Evolutionary conservation across 1,140 invertebrate genomes (phyloP).

Genomic region (Aporrectodea caliginosa): DNA sequence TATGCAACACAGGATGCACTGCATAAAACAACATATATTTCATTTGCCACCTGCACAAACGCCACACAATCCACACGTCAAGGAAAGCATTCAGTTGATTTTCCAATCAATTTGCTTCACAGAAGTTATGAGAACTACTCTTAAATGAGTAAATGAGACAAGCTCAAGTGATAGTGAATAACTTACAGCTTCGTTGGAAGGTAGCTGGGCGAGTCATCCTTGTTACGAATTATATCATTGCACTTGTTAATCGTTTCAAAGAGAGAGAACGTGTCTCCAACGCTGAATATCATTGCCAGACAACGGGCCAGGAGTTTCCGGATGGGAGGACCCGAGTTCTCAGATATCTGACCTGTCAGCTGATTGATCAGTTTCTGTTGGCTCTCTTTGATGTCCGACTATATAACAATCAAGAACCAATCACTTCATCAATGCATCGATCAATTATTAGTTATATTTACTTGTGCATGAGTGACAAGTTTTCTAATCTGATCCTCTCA

Average conservation of each 20-base stretch:
- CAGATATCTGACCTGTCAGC: conserved; percentile 79
- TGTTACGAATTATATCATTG: conserved; percentile 94
- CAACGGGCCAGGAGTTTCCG: conserved; percentile 86
- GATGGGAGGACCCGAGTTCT: conserved; percentile 83
- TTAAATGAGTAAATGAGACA: conserved; percentile 18
- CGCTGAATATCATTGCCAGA: conserved; percentile 89
- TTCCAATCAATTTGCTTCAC: too few relatives aligned
- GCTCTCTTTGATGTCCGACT: conserved; percentile 93
- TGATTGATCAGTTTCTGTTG: conserved; percentile 94
- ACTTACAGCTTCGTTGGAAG: conserved; percentile 89
- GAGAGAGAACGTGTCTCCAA: conserved; percentile 93
- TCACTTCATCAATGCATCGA: too few relatives aligned
- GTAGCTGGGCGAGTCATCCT: conserved; percentile 93
- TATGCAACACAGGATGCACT: too few relatives aligned
- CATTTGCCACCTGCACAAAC: too few relatives aligned
- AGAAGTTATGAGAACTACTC: too few relatives aligned
- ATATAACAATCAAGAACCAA: too few relatives aligned
- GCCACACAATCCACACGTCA: too few relatives aligned
- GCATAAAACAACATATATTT: too few relatives aligned
- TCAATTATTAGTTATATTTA: too few relatives aligned
- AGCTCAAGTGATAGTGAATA: conserved; percentile 14
- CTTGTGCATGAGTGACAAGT: too few relatives aligned
- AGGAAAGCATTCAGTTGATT: too few relatives aligned
- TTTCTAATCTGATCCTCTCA: too few relatives aligned
- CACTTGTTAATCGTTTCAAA: conserved; percentile 98